Percentiles rank a stretch among this genome's conserved stretches.
Conservation (phyloP, 2,888 invertebrate genomes). For the Hirtodrosophila trivittata region DNA sequence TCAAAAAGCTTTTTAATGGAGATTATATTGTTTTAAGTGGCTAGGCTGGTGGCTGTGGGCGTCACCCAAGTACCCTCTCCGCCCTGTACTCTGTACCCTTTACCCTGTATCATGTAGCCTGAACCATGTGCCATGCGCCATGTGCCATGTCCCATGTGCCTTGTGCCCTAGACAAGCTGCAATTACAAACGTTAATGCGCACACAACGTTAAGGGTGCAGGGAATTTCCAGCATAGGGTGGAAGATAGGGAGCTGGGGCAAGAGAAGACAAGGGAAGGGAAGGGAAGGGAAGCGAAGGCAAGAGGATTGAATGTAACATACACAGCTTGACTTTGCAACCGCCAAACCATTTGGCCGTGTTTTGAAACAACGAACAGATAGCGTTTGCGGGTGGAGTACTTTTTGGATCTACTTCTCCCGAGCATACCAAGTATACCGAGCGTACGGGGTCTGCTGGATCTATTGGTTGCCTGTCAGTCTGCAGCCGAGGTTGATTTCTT, state of each 20-base stretch:
- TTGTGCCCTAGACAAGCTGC: slow-evolving; percentile 68
- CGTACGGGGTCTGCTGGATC: not conserved
- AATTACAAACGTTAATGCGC: slow-evolving; percentile 81
- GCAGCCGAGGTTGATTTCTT: slow-evolving; percentile 9
- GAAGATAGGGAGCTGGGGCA: slow-evolving; percentile 1
- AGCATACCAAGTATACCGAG: too few species aligned
- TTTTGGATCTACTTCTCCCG: too few species aligned
- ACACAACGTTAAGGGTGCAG: slow-evolving; percentile 35
- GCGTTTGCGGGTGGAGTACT: too few species aligned
- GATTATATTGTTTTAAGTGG: slow-evolving; percentile 81
- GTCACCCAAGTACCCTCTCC: not conserved
- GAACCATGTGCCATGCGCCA: not conserved
- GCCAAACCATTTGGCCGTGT: slow-evolving; percentile 63
- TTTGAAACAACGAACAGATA: slow-evolving; percentile 39
- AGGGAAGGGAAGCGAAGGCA: not conserved
- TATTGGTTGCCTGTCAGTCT: slow-evolving; percentile 1
- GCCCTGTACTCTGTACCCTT: not conserved
- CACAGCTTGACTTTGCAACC: slow-evolving; percentile 69
- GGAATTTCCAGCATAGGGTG: not conserved
- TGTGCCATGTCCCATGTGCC: not conserved
- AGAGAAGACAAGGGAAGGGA: not conserved
- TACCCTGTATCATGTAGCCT: not conserved
- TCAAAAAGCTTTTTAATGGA: slow-evolving; percentile 80
- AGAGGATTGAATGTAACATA: slow-evolving; percentile 3
- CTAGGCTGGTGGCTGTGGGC: slow-evolving; percentile 33